phyloP scores from a whole-genome alignment of 2,888 invertebrate genomes.

The Nomada lathburiana region DNA sequence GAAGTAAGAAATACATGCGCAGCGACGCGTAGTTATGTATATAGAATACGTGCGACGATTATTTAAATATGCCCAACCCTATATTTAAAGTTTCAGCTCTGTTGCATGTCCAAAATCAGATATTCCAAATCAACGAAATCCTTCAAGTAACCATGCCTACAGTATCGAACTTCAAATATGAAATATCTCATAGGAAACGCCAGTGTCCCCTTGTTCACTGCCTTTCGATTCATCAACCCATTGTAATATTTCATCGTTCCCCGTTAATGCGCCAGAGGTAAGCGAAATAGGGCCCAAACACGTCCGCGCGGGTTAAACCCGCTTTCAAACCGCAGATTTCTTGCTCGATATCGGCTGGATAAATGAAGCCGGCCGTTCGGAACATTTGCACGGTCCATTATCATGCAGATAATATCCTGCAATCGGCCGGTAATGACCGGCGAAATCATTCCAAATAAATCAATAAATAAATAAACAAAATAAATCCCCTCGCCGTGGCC shows the following conservation, averaged over 20 bases:
- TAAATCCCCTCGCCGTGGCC: constrained; percentile 29
- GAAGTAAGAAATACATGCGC: no score
- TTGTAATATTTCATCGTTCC: neutral
- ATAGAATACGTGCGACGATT: no score
- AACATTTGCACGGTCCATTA: constrained; percentile 55
- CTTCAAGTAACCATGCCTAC: no score
- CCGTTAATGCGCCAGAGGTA: neutral
- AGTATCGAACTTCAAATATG: no score
- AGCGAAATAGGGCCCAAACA: constrained; percentile 8
- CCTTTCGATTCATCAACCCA: constrained; percentile 27
- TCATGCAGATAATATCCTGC: constrained; percentile 50
- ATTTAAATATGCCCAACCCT: no score
- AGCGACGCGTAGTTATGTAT: no score
- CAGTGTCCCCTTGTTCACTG: neutral
- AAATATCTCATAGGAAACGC: neutral
- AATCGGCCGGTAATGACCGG: constrained; percentile 47
- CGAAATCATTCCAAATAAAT: constrained; percentile 51
- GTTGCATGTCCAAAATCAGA: no score
- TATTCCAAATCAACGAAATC: neutral
- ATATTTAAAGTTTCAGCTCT: no score
- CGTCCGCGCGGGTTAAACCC: constrained; percentile 2
- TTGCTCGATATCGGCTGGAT: constrained; percentile 50
- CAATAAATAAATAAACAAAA: constrained; percentile 59
- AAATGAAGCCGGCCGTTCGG: constrained; percentile 45
- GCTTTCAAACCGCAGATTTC: constrained; percentile 28